phyloP scores from a whole-genome alignment of 2,113 vertebrate species.

The Symphodus melops region DNA sequence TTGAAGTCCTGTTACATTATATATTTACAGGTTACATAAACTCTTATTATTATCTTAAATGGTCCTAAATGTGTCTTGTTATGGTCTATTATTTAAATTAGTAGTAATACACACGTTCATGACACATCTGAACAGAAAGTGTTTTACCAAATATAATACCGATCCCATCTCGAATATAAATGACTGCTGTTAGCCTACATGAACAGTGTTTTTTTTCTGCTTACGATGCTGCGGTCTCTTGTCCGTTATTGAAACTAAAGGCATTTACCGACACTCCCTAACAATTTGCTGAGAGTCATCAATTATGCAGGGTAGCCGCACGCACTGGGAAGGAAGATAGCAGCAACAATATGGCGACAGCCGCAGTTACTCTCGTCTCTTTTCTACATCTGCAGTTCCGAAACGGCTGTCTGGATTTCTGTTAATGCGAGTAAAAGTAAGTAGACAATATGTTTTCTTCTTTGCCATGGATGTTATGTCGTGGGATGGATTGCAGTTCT shows the following conservation, averaged over 20 bases:
- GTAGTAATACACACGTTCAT: neutral
- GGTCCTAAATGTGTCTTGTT: neutral
- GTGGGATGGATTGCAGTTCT: constrained; percentile 40
- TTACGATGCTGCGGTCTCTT: constrained; percentile 78
- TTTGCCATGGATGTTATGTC: constrained; percentile 51
- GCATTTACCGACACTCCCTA: constrained; percentile 86
- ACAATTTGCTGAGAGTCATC: constrained; percentile 90
- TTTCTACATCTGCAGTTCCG: constrained; percentile 85
- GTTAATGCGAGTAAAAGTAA: constrained; percentile 86
- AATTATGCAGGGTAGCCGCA: constrained; percentile 89
- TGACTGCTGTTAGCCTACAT: constrained; percentile 13
- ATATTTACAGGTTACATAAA: neutral
- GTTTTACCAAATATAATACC: neutral
- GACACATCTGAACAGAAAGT: neutral
- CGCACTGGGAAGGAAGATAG: constrained; percentile 86
- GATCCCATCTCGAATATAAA: constrained; percentile 20
- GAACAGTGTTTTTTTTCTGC: constrained; percentile 49
- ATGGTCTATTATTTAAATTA: neutral
- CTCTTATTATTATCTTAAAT: too few relatives aligned
- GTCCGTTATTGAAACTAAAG: constrained; percentile 71
- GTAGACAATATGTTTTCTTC: constrained; percentile 72
- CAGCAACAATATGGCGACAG: constrained; percentile 94
- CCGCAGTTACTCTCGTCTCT: constrained; percentile 91
- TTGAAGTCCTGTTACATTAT: neutral
- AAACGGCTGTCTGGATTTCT: constrained; percentile 83